Evolutionary conservation across 92 coral and sea anemone species (phyloP).

Genomic region (Porites divaricata): DNA sequence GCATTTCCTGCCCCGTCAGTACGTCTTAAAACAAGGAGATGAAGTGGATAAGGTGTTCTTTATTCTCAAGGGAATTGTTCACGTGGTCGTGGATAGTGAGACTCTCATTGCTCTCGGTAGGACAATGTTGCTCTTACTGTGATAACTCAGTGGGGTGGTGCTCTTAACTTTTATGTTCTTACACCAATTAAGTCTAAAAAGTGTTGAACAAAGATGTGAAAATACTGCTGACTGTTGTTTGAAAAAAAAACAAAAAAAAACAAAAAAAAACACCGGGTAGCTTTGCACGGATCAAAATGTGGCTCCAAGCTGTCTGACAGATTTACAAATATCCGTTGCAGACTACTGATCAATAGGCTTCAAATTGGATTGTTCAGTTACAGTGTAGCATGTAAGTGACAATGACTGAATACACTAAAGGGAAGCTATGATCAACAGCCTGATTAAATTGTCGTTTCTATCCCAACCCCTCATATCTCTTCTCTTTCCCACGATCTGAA

Average conservation of each 20-base stretch:
- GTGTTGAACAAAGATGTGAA: too few species aligned
- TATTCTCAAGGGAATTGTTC: slow-evolving; percentile 83
- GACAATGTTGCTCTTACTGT: slow-evolving; percentile 3
- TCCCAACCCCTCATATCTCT: too few species aligned
- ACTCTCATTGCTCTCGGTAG: slow-evolving; percentile 78
- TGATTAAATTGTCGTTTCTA: too few species aligned
- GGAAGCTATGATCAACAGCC: too few species aligned
- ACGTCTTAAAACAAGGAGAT: slow-evolving; percentile 91
- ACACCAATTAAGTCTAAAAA: too few species aligned
- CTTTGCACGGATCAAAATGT: not conserved
- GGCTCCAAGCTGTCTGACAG: not conserved
- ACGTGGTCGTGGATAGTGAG: slow-evolving; percentile 71
- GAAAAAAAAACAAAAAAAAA: too few species aligned
- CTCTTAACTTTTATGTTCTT: too few species aligned
- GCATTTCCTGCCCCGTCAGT: slow-evolving; percentile 90
- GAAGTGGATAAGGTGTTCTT: slow-evolving; percentile 85
- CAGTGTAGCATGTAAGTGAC: too few species aligned
- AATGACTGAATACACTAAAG: too few species aligned
- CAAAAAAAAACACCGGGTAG: too few species aligned
- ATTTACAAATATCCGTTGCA: not conserved
- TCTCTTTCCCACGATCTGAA: too few species aligned
- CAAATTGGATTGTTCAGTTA: not conserved
- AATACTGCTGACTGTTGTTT: too few species aligned
- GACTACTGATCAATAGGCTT: not conserved
- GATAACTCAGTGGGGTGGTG: not conserved